Percentiles rank a stretch among this genome's conserved stretches.
Evolutionary conservation across 2,797 vertebrate species (phyloP).

Genomic region (Schizopygopsis malacanthus): DNA sequence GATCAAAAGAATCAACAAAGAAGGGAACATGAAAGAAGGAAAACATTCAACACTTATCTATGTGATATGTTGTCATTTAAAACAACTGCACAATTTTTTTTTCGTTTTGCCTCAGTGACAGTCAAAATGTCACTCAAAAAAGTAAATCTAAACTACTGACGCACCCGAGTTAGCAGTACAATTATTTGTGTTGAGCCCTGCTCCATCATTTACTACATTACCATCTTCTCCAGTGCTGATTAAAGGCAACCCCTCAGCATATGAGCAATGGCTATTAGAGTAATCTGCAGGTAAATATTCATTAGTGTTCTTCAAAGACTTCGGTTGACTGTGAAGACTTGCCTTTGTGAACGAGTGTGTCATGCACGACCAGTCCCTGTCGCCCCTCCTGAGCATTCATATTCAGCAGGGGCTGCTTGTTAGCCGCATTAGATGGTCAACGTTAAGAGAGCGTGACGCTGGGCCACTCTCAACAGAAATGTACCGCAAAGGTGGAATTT

Average conservation of each 20-base stretch:
- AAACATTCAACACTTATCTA: not conserved
- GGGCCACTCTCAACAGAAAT: constrained; percentile 65
- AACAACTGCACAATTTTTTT: not conserved
- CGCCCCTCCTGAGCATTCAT: constrained; percentile 69
- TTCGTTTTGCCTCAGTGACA: not conserved
- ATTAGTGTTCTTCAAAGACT: constrained; percentile 36
- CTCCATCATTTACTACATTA: not conserved
- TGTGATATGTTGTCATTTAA: not conserved
- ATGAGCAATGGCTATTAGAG: constrained; percentile 41
- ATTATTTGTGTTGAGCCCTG: not conserved
- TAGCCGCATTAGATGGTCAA: constrained; percentile 59
- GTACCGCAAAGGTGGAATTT: constrained; percentile 68
- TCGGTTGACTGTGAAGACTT: constrained; percentile 37
- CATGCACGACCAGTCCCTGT: constrained; percentile 33
- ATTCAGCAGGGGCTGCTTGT: constrained; percentile 67
- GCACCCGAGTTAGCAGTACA: not conserved
- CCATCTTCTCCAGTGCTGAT: constrained; percentile 24
- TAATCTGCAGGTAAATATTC: constrained; percentile 49
- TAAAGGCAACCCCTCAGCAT: not conserved
- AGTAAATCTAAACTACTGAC: not conserved
- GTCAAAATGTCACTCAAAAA: not conserved
- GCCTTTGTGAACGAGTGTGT: constrained; percentile 61
- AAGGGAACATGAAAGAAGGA: not conserved
- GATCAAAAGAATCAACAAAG: not conserved
- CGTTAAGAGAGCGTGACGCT: constrained; percentile 37